Base-by-base conservation (phyloP, 1,140 invertebrate genomes). In the Drosophila melanica region DNA sequence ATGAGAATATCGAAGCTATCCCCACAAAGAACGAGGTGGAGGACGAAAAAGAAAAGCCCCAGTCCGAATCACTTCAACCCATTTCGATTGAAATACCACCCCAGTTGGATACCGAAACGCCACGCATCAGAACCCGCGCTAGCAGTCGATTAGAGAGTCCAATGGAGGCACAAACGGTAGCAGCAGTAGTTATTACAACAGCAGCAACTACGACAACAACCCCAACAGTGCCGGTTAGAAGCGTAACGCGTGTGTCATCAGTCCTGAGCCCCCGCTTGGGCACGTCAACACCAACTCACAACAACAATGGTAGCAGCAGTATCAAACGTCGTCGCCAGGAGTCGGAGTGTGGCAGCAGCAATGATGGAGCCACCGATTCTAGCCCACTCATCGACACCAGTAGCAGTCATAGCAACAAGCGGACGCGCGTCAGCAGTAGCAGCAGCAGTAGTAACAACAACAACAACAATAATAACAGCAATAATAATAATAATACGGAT, bases 271-370 rank as follows among this genome's bases (percentile, higher is more conserved):
- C 82, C 0, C 53, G 82, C 0, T 37, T 82, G 7, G 44, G 81
- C 0, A 89, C 84, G 12, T 72, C 79, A 8, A 82, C 82, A 0
- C 84, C 76, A 14, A 11, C 54, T 14, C 74, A 65, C 33, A 85
- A 66, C 6, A 76, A 55, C 14, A 59, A 85, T 65, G 41, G 85
- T 91, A 47, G 63, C 30, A 85, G 53, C 11, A 75, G 57, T 23
- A 75, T 55, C 48, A 96, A 97, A 80, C 93, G 96, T 48, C 96
- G 96, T 89, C 93, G 96, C 4, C 94, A 95, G 77, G 96, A 96
- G 84, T 96, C 95, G 0, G 96, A 96, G 72, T 95, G 95, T 7
- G 85, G 79, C 47, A 90, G 64, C 48, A 84, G 64, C 39, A 77
- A 76, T 55, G 79, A 86, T 51, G 65, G 42, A 16, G 51, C 55